Conservation (phyloP, 2,888 invertebrate species). For the Eilema griseolum region DNA sequence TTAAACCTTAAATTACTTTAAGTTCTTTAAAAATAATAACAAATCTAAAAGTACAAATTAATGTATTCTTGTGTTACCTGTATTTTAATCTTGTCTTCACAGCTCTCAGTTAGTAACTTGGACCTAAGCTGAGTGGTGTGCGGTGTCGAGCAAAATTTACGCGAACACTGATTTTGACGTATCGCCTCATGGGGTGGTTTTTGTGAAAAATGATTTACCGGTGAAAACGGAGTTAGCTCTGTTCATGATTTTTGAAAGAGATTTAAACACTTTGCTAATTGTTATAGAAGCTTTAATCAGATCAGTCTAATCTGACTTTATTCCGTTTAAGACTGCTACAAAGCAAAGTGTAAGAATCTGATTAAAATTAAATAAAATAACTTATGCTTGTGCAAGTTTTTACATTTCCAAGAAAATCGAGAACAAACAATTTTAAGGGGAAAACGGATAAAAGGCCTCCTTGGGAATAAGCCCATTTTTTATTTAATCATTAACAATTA, state of each 20-base stretch:
- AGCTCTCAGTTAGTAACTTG: slow-evolving; percentile 47
- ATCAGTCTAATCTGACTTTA: background rate
- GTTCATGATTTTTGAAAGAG: slow-evolving; percentile 63
- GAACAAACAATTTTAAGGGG: too few species aligned
- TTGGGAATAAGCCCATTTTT: too few species aligned
- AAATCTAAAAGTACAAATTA: background rate
- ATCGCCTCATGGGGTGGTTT: slow-evolving; percentile 71
- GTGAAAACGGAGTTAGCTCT: slow-evolving; percentile 47
- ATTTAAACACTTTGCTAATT: slow-evolving; percentile 44
- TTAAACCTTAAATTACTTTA: background rate
- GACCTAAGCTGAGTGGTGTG: slow-evolving; percentile 54
- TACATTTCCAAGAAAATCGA: too few species aligned
- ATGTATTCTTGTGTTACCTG: background rate
- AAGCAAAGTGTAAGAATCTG: too few species aligned
- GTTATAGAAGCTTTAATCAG: too few species aligned
- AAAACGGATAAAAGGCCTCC: too few species aligned
- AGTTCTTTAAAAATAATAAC: too few species aligned
- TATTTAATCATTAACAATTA: background rate
- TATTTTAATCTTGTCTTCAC: background rate
- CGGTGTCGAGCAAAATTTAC: slow-evolving; percentile 71
- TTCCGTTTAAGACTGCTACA: too few species aligned
- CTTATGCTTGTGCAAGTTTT: too few species aligned
- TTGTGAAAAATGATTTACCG: slow-evolving; percentile 72
- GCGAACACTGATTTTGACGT: slow-evolving; percentile 82
- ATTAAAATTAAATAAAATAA: too few species aligned